Percentiles rank a stretch among this genome's conserved stretches.
Evolutionary conservation across 2,888 invertebrate species (phyloP).

Genomic region (Subacronicta megacephala): DNA sequence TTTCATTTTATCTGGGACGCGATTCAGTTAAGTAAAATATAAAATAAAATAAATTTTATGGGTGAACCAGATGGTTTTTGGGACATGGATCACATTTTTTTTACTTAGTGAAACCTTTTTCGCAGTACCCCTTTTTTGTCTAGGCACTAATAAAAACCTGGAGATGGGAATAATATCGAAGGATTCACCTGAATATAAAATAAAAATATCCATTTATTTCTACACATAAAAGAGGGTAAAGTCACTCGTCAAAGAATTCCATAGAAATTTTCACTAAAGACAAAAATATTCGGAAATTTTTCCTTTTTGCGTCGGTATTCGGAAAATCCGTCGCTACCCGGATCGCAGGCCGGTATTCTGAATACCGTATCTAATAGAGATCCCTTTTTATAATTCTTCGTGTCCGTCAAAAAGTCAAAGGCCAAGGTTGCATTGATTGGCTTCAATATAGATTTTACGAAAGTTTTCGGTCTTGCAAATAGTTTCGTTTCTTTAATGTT

Average conservation of each 20-base stretch:
- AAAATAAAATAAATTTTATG: no score
- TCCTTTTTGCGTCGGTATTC: conserved; percentile 37
- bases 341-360: conserved; percentile 19
- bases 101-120: no score
- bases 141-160: not conserved
- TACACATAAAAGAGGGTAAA: conserved; percentile 9
- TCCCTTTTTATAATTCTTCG: conserved; percentile 33
- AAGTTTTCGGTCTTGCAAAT: not conserved
- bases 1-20: no score
- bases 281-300: conserved; percentile 26
- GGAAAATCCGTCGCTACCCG: conserved; percentile 36
- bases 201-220: conserved; percentile 1
- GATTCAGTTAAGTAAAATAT: no score
- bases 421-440: conserved; percentile 6
- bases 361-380: conserved; percentile 42
- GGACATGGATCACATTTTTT: no score
- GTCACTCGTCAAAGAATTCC: conserved; percentile 20
- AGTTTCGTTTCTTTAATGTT: no score
- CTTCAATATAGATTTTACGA: not conserved
- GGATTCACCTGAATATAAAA: not conserved
- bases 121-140: no score
- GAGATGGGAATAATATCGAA: not conserved
- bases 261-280: conserved; percentile 34
- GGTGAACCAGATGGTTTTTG: no score
- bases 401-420: conserved; percentile 22